Percentiles rank a stretch among this genome's conserved stretches.
Conservation (phyloP, 2,888 invertebrate species). For the Acleris literana region DNA sequence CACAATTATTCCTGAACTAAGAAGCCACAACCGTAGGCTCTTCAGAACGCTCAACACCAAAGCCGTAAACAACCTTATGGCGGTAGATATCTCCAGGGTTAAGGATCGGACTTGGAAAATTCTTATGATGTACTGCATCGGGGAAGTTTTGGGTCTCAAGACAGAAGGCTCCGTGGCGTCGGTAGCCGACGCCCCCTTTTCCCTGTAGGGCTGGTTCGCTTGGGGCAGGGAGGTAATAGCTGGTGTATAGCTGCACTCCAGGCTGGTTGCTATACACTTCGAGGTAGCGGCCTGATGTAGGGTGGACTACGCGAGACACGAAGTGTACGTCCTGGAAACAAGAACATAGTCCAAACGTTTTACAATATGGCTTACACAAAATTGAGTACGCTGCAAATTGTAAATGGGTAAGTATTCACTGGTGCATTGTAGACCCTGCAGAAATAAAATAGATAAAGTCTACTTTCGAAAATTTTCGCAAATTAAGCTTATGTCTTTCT, state of each 20-base stretch:
- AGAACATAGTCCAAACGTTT: too few relatives aligned
- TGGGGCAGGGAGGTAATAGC: conserved; percentile 87
- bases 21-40: conserved; percentile 20
- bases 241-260: conserved; percentile 95
- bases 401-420: too few relatives aligned
- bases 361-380: too few relatives aligned
- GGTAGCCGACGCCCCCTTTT: conserved; percentile 81
- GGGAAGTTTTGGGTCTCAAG: conserved; percentile 94
- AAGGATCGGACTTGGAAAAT: conserved; percentile 86
- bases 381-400: too few relatives aligned
- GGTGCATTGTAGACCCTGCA: too few relatives aligned
- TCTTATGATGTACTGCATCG: conserved; percentile 89
- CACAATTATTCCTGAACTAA: neutral
- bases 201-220: conserved; percentile 62
- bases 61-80: conserved; percentile 86
- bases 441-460: too few relatives aligned
- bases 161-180: conserved; percentile 89
- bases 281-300: conserved; percentile 87
- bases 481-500: too few relatives aligned
- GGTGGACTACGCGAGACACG: conserved; percentile 84
- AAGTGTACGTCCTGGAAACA: conserved; percentile 60
- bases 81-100: conserved; percentile 85
- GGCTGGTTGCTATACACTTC: conserved; percentile 94
- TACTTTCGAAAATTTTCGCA: too few relatives aligned
- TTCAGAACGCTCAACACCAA: conserved; percentile 62